Percentiles rank a stretch among this genome's conserved stretches.
Evolutionary conservation across 2,888 invertebrate genomes (phyloP).

Genomic region (Lasioglossum zephyrum): DNA sequence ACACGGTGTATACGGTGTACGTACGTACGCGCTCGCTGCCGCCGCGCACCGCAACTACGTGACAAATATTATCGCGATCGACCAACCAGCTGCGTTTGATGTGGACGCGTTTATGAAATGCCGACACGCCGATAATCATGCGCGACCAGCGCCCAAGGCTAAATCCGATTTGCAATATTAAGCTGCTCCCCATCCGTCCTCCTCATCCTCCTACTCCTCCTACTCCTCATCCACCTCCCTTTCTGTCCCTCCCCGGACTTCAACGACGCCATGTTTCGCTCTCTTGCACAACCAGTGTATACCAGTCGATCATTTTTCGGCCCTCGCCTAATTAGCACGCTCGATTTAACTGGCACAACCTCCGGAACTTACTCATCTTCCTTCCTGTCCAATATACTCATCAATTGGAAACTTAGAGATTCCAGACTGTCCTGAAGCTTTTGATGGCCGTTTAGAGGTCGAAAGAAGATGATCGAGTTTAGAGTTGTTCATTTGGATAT

Average conservation of each 20-base stretch:
- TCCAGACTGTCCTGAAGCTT: neutral
- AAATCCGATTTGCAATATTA: constrained; percentile 74
- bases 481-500: neutral
- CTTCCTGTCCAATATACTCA: neutral
- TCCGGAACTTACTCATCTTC: neutral
- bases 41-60: constrained; percentile 73
- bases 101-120: constrained; percentile 76
- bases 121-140: constrained; percentile 74
- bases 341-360: neutral
- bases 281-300: constrained; percentile 4
- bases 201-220: neutral
- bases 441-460: neutral
- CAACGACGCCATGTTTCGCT: neutral
- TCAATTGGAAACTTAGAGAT: neutral
- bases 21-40: constrained; percentile 56
- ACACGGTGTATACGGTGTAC: constrained; percentile 31
- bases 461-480: neutral
- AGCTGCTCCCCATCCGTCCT: constrained; percentile 34
- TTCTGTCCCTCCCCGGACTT: neutral
- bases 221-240: neutral
- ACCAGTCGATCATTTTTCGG: constrained; percentile 38
- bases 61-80: constrained; percentile 76
- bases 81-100: constrained; percentile 74
- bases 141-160: constrained; percentile 69
- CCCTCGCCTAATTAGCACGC: constrained; percentile 44